Percentiles rank a stretch among this genome's conserved stretches.
These are phyloP conservation scores for Antigone vipio DNA, from an alignment of 2,113 vertebrate species.

Conservation along the genomic window DNA sequence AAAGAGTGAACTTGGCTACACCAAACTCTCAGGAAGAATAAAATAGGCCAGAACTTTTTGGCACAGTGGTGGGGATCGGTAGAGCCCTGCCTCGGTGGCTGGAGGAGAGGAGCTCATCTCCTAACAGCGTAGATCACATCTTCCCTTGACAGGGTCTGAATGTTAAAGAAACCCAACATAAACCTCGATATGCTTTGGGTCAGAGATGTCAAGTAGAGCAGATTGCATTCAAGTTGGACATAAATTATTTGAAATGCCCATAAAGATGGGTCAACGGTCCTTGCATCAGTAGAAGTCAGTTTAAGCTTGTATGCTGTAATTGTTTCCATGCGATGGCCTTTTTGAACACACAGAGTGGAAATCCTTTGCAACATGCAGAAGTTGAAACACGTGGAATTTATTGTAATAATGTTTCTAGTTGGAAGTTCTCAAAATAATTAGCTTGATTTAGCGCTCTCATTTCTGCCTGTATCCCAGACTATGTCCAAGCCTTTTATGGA, in stretches of 20 bases:
- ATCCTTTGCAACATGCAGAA: neutral
- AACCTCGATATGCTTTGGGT: slow-evolving; percentile 34
- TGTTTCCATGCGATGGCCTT: slow-evolving; percentile 14
- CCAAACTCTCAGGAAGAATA: neutral
- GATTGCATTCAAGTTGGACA: slow-evolving; percentile 38
- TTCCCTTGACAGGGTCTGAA: slow-evolving; percentile 4
- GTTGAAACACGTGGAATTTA: slow-evolving; percentile 22
- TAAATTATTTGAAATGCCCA: slow-evolving; percentile 59
- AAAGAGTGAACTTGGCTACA: neutral
- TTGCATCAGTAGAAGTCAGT: neutral
- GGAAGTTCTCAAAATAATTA: slow-evolving; percentile 50
- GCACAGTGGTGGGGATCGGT: rapidly evolving
- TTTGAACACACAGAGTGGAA: neutral
- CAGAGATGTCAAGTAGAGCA: slow-evolving; percentile 48
- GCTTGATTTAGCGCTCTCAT: slow-evolving; percentile 29
- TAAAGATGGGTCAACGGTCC: slow-evolving; percentile 43
- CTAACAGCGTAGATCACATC: neutral
- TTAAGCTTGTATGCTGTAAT: slow-evolving; percentile 14
- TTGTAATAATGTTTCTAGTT: slow-evolving; percentile 16
- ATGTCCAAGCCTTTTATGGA: neutral
- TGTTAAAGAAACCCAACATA: slow-evolving; percentile 58
- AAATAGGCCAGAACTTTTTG: neutral
- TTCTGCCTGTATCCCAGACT: slow-evolving; percentile 18
- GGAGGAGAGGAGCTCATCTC: neutral
- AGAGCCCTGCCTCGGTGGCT: neutral